Conservation (phyloP, 2,888 invertebrate genomes). For the Perizoma flavofasciatum region DNA sequence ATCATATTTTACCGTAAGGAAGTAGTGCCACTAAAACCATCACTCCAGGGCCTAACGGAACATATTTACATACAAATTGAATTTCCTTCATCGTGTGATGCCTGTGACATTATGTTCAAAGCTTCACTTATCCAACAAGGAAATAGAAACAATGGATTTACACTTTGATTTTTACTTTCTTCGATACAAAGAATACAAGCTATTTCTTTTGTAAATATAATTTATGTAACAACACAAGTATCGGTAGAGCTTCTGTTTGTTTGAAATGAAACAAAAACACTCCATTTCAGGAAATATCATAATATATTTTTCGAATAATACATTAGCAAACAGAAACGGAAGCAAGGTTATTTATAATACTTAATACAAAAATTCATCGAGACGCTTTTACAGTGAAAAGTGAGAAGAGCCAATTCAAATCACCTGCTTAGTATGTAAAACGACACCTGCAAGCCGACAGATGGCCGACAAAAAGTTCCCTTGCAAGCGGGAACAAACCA, state of each 20-base stretch:
- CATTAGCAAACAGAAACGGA: conserved; percentile 27
- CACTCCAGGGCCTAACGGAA: conserved; percentile 9
- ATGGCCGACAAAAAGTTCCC: conserved; percentile 68
- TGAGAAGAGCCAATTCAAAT: conserved; percentile 68
- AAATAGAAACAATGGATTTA: conserved; percentile 14
- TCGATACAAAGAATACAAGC: not conserved
- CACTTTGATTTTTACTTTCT: conserved; percentile 1
- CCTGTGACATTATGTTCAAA: conserved; percentile 19
- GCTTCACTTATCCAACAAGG: conserved; percentile 2
- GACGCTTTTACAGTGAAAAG: conserved; percentile 39
- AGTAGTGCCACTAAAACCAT: conserved; percentile 1
- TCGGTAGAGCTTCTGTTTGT: too few relatives aligned
- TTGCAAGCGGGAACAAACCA: conserved; percentile 48
- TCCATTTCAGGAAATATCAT: conserved; percentile 3
- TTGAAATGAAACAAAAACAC: too few relatives aligned
- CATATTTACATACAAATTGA: conserved; percentile 21
- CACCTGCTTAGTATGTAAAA: conserved; percentile 79
- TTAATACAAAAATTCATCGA: conserved; percentile 10
- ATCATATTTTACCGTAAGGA: conserved; percentile 12
- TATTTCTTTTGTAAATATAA: not conserved
- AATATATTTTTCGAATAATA: not conserved
- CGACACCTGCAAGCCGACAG: conserved; percentile 76
- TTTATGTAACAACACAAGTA: too few relatives aligned
- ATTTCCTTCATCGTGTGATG: conserved; percentile 19
- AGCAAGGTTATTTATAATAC: conserved; percentile 18